phyloP scores from a whole-genome alignment of 1,140 invertebrate genomes.

The Macrocentrus cingulum region DNA sequence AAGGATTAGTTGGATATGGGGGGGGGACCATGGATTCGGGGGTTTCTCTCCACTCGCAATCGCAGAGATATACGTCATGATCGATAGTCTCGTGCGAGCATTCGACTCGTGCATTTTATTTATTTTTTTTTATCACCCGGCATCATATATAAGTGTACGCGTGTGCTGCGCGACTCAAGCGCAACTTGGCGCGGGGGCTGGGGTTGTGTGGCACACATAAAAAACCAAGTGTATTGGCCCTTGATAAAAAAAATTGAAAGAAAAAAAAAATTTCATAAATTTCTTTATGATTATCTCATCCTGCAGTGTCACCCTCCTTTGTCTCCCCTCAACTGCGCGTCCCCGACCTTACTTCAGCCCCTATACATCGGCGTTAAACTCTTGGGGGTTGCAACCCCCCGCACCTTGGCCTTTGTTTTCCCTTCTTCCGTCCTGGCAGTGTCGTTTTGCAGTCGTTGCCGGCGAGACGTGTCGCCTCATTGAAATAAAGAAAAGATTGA shows the following conservation, averaged over 20 bases:
- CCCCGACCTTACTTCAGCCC: conserved; percentile 36
- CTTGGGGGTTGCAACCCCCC: conserved; percentile 27
- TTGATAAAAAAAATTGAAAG: not conserved
- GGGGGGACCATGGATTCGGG: too few relatives aligned
- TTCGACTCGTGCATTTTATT: too few relatives aligned
- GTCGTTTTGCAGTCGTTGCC: conserved; percentile 53
- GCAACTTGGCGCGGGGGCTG: too few relatives aligned
- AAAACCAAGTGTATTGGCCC: too few relatives aligned
- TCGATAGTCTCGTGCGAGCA: too few relatives aligned
- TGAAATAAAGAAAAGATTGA: not conserved
- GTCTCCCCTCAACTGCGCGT: conserved; percentile 19
- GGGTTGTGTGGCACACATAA: too few relatives aligned
- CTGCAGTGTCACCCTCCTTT: conserved; percentile 20
- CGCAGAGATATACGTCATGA: too few relatives aligned
- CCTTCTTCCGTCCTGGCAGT: conserved; percentile 54
- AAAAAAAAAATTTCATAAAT: not conserved
- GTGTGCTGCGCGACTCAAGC: too few relatives aligned
- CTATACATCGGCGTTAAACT: conserved; percentile 47
- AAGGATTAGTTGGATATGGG: too few relatives aligned
- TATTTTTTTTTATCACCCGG: too few relatives aligned
- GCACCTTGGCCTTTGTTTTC: conserved; percentile 58
- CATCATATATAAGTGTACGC: too few relatives aligned
- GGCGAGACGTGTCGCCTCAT: conserved; percentile 41
- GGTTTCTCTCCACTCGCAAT: too few relatives aligned
- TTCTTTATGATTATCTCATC: not conserved